Base-by-base conservation (phyloP, 1,140 invertebrate genomes). In the Hyles vespertilio region DNA sequence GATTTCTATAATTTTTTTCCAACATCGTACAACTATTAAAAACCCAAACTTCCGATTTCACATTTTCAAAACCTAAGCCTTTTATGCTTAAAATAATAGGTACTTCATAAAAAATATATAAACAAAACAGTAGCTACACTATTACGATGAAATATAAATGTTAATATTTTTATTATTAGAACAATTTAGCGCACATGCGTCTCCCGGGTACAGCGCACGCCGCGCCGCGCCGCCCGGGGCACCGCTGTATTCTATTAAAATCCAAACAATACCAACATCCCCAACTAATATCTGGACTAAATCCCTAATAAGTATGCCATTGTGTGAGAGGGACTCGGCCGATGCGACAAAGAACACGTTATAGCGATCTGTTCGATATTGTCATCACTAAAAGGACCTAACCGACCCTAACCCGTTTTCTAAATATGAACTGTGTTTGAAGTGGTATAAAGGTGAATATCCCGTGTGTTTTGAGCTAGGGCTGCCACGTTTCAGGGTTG, bases 241-340 rank as follows among this genome's bases (percentile, higher is more conserved):
- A 77, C 67, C 67, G 66, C 63, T 71, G 79, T 70, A 88, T 88
- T 87, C 84, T 84, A 88, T 87, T 87, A 87, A 87, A 84, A 77
- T 77, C 75, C 85, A 85, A 88, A 88, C 85, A 88, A 88, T 85
- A 65, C 74, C 74, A 58, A 69, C 80, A 79, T 84, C 84, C 84
- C 85, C 80, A 87, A 87, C 85, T 88, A 88, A 87, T 88, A 88
- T 87, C 82, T 85, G 83, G 81, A 85, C 85, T 88, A 88, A 88
- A 87, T 87, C 85, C 85, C 85, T 88, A 88, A 88, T 88, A 88
- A 88, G 84, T 88, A 87, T 85, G 82, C 84, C 84, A 88, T 87
- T 88, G 84, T 87, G 72, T 79, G 83, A 88, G 82, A 89, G 85
- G 82, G 84, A 85, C 81, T 78, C 74, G 76, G 78, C 76, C 64